Evolutionary conservation across 2,797 vertebrate genomes (phyloP).

Genomic region (Poecilia gillii): DNA sequence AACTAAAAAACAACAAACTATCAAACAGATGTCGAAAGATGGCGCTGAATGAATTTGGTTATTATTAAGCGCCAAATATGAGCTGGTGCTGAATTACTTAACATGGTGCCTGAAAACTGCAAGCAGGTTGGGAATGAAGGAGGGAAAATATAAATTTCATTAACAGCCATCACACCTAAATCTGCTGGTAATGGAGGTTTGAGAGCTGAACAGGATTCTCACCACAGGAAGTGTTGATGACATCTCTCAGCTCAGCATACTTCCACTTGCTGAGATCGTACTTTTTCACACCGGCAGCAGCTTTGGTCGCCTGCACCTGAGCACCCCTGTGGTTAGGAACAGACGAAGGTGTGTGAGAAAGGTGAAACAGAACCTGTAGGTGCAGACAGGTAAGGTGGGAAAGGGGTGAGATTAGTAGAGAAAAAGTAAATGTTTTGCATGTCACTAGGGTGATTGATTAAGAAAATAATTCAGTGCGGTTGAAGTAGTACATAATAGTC

Average conservation of each 20-base stretch:
- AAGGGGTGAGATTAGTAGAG: not conserved
- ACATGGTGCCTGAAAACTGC: constrained; percentile 15
- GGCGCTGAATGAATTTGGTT: not conserved
- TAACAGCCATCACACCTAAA: not conserved
- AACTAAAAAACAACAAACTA: not conserved
- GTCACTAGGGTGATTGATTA: not conserved
- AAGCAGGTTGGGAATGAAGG: constrained; percentile 22
- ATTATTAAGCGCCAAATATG: constrained; percentile 30
- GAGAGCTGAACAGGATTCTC: constrained; percentile 58
- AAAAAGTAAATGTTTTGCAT: constrained; percentile 2
- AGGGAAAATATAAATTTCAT: constrained; percentile 1
- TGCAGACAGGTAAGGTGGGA: constrained; percentile 14
- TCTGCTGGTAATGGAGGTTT: constrained; percentile 7
- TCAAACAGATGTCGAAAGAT: not conserved
- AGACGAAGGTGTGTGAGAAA: not conserved
- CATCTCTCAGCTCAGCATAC: constrained; percentile 96
- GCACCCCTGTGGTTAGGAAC: constrained; percentile 81
- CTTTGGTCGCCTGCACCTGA: constrained; percentile 94
- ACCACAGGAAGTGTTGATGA: constrained; percentile 99
- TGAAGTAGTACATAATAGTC: not conserved
- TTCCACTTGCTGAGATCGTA: constrained; percentile 99
- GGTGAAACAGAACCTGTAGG: constrained; percentile 5
- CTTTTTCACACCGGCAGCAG: constrained; percentile 91
- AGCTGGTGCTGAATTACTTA: constrained; percentile 40
- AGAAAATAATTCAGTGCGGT: not conserved